A percentile compares a stretch with the other conserved stretches of the same genome.
Evolutionary conservation across 2,113 vertebrate genomes (phyloP).

Genomic region (Amazona guildingii): DNA sequence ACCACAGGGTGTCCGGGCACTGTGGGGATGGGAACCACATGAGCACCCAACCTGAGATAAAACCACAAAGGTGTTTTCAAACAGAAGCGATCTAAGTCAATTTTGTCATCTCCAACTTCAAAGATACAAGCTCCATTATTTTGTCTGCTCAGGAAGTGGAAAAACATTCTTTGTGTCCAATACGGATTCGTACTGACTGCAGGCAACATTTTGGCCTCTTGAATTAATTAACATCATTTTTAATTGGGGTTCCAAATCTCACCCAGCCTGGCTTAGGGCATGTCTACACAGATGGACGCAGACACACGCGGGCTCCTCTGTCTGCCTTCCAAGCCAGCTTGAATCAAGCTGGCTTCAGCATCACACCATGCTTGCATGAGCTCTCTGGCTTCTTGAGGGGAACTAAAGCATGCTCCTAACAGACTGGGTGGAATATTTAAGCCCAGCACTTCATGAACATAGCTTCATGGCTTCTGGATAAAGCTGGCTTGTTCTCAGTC

Average conservation of each 20-base stretch:
- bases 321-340: conserved; percentile 20
- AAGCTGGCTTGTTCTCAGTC: neutral
- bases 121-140: neutral
- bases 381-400: neutral
- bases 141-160: neutral
- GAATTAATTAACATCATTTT: conserved; percentile 28
- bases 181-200: neutral
- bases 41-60: neutral
- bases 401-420: neutral
- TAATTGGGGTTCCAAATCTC: conserved; percentile 25
- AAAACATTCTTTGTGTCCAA: conserved; percentile 20
- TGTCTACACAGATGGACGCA: conserved; percentile 50
- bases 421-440: neutral
- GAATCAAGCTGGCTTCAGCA: neutral
- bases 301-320: neutral
- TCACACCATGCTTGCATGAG: rapidly evolving
- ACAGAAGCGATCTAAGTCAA: neutral
- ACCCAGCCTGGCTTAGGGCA: conserved; percentile 40
- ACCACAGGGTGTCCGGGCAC: neutral
- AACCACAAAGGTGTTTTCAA: neutral
- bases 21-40: neutral
- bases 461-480: neutral
- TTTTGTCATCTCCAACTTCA: conserved; percentile 34
- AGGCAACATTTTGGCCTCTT: conserved; percentile 1
- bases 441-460: neutral